Conservation (phyloP, 2,113 vertebrate species). For the Dipodomys ordii region DNA sequence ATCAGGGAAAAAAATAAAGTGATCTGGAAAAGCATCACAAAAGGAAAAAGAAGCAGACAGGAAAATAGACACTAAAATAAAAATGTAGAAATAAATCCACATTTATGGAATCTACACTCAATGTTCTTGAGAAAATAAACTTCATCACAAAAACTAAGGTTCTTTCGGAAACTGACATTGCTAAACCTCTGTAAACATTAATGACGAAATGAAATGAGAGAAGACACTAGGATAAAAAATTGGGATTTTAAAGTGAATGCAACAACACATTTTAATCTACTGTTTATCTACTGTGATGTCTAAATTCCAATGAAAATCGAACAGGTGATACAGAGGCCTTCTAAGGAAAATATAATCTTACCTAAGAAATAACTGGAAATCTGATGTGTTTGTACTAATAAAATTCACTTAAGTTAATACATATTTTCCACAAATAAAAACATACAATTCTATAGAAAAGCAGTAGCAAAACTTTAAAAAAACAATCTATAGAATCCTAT, state of each 20-base stretch:
- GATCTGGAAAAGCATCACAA: neutral
- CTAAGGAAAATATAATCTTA: slow-evolving; percentile 36
- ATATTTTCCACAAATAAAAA: slow-evolving; percentile 21
- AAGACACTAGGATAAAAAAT: neutral
- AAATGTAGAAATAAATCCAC: neutral
- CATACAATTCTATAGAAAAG: neutral
- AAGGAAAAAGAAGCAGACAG: neutral
- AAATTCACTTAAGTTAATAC: slow-evolving; percentile 8
- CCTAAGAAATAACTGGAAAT: neutral
- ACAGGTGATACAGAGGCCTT: neutral
- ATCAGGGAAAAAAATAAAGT: neutral
- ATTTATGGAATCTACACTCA: neutral
- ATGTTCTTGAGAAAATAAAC: neutral
- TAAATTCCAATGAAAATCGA: neutral
- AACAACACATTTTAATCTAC: neutral
- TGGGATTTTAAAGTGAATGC: neutral
- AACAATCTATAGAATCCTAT: no score
- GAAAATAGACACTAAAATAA: neutral
- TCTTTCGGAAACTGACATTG: neutral
- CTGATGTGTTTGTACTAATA: neutral
- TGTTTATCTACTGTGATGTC: neutral
- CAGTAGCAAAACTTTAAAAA: no score
- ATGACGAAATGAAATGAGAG: slow-evolving; percentile 23
- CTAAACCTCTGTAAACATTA: neutral
- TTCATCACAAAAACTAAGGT: neutral